Conservation (phyloP, 2,113 vertebrate species). For the Phalacrocorax pelagicus region DNA sequence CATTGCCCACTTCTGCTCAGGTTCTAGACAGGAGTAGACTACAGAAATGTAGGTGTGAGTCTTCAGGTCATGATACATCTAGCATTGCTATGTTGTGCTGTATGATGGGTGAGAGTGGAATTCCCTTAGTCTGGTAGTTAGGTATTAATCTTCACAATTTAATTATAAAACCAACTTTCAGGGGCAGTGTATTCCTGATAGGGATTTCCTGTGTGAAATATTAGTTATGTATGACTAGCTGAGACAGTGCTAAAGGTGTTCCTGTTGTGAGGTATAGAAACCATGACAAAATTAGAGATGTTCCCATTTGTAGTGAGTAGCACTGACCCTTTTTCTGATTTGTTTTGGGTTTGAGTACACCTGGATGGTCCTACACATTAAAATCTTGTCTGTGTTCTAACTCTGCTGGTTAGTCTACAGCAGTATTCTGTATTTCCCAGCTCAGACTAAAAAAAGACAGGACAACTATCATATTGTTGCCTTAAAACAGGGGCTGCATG, state of each 20-base stretch:
- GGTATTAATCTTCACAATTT: not conserved
- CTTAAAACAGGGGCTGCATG: not conserved
- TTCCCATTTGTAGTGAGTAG: not conserved
- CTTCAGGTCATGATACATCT: not conserved
- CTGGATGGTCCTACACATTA: not conserved
- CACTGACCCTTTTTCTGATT: not conserved
- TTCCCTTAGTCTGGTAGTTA: not conserved
- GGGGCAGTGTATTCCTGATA: not conserved
- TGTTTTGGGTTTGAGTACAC: not conserved
- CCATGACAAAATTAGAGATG: not conserved
- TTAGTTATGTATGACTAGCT: not conserved
- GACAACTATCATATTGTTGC: not conserved
- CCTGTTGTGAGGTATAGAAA: not conserved
- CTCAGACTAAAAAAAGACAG: not conserved
- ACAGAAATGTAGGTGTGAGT: not conserved
- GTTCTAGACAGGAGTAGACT: not conserved
- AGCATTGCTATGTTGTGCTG: not conserved
- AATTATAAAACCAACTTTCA: not conserved
- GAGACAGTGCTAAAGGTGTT: not conserved
- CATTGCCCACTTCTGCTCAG: not conserved
- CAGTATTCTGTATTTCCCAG: not conserved
- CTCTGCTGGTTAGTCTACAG: not conserved
- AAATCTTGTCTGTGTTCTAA: not conserved
- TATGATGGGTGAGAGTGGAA: not conserved
- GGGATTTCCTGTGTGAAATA: not conserved